Evolutionary conservation across 2,888 invertebrate species (phyloP), one percentile per base, ranked within the genome.

Genomic region (Monoplex corrugatus): DNA sequence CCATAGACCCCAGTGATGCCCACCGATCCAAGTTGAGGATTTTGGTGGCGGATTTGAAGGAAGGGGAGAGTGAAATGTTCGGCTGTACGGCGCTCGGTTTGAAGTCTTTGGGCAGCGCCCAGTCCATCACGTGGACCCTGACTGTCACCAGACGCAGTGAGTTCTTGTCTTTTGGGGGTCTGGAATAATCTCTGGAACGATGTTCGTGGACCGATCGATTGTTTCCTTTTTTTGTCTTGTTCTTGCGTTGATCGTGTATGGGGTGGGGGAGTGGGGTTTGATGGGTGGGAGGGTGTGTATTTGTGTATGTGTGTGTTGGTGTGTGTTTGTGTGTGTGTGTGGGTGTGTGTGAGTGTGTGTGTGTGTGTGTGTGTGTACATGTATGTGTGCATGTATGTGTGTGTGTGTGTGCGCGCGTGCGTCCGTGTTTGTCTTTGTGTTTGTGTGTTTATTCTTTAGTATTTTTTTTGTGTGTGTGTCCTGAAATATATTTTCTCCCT

Each of bases 21-120:
- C 80, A 40, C 2, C 38, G 10, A 13, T 87, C 87, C 32, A n/a
- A 35, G 23, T 19, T 78, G 28, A 38, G 68, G 16, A 43, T 86
- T 38, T 32, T 86, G 28, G 68, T 86, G 5, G 68, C 19, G 6
- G 86, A 86, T 68, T 68, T 86, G 63, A 1, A 6, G 38, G 86
- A 86, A 32, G 86, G 86, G 2, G 86, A 86, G 19, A 68, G 68
- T 38, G 40, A 44, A 28, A 50, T 40, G 43, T 86, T 43, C 40
- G 86, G 86, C 3, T 86, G 86, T 32, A 16, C 43, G 16, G 86
- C 50, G 2, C 13, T 28, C 13, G 40, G n/a, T 1, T 6, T 88
- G 32, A 68, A 43, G 35, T n/a, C 72, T 8, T 32, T 80, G 16
- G 88, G 80, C 2, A 57, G 68, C 32, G 13, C 63, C 16, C 32